Evolutionary conservation across 2,888 invertebrate species (phyloP).

Genomic region (Nowickia ferox): DNA sequence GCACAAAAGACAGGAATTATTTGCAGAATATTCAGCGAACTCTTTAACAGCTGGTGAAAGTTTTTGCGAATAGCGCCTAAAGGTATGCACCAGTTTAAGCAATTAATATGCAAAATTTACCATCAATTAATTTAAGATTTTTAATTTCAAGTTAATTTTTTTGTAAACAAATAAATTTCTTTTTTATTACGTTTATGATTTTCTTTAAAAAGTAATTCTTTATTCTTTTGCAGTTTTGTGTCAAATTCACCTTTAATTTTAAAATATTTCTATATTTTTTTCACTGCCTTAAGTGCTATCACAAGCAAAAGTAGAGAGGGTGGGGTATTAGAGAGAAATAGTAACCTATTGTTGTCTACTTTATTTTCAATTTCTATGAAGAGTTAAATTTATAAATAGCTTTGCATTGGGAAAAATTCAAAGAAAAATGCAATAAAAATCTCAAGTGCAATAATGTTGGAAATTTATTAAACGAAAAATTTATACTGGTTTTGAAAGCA

Average conservation of each 20-base stretch:
- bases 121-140: too few species aligned
- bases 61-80: background rate
- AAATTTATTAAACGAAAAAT: constrained; percentile 36
- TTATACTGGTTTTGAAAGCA: background rate
- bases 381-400: constrained; percentile 67
- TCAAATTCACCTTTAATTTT: constrained; percentile 39
- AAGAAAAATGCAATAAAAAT: constrained; percentile 28
- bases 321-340: background rate
- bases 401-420: constrained; percentile 29
- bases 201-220: background rate
- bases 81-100: background rate
- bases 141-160: too few species aligned
- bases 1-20: too few species aligned
- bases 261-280: background rate
- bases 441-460: constrained; percentile 29
- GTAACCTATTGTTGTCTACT: background rate
- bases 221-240: constrained; percentile 11
- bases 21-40: background rate
- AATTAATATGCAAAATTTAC: too few species aligned
- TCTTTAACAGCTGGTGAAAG: background rate
- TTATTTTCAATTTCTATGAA: constrained; percentile 56
- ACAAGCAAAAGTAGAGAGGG: background rate
- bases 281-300: background rate
- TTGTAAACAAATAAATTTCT: too few species aligned
- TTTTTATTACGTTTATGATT: too few species aligned